Evolutionary conservation across 2,113 vertebrate species (phyloP), one percentile per base, ranked within the genome.

Genomic region (Oostethus manadensis): DNA sequence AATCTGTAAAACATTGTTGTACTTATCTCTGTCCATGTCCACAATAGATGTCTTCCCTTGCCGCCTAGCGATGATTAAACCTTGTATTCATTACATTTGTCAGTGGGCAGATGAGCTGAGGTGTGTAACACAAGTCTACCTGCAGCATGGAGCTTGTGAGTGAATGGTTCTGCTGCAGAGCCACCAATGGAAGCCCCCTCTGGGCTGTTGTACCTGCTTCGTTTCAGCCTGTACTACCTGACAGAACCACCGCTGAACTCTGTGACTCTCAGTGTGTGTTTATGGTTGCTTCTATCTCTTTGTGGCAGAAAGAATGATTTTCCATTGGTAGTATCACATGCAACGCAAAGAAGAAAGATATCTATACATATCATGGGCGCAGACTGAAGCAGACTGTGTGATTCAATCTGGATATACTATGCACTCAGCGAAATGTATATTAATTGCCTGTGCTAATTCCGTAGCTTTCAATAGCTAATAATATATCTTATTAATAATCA

Each of bases 241-340:
- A 60, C 73, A 74, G 68, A 79, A 18, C 42, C 62, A 66, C 56
- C 50, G 64, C 64, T 82, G 77, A 82, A 77, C 79, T 72, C 66
- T 66, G 54, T 72, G 83, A 82, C 82, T 74, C 53, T 40, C 51
- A 35, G 4, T 4, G 70, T 6, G 38, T 56, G 56, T 74, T 73
- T 71, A 70, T 74, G 60, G 55, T 65, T 56, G 26, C 71, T 68
- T 80, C 57, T 66, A 56, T 73, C 64, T 70, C 55, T 51, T 56
- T 73, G 23, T 42, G 58, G 48, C 67, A 35, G 62, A 74, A 81
- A 83, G 78, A 67, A 63, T 55, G 56, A 40, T 58, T 45, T 64
- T 38, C 23, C 71, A 20, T 58, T 60, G 65, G 61, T 53, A 60
- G 33, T 70, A 67, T 26, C 18, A 26, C 46, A 51, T 58, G 53